A percentile compares a stretch with the other conserved stretches of the same genome.
Conservation (phyloP, 1,140 invertebrate species). For the Potamilus streckersoni region DNA sequence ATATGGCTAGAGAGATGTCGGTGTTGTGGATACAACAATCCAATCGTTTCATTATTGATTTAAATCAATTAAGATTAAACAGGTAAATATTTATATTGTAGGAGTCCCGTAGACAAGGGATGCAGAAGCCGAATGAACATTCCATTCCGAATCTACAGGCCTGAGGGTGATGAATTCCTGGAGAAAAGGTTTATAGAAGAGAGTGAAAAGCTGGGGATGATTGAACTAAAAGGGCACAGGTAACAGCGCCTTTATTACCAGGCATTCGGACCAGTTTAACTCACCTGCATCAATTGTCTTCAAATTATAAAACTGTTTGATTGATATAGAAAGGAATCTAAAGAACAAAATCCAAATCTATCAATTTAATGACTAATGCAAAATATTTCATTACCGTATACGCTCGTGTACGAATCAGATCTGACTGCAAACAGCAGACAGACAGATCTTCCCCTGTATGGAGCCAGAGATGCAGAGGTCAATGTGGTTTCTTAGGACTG, state of each 20-base stretch:
- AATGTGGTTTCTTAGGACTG: no score
- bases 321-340: not conserved
- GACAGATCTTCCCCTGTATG: no score
- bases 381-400: not conserved
- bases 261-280: not conserved
- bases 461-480: no score
- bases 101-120: constrained; percentile 62
- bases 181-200: constrained; percentile 89
- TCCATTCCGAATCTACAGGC: constrained; percentile 84
- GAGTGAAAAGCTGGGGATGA: constrained; percentile 81
- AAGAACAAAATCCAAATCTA: not conserved
- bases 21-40: no score
- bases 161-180: constrained; percentile 75
- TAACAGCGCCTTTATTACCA: constrained; percentile 51
- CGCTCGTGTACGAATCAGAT: no score
- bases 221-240: constrained; percentile 96
- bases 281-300: not conserved
- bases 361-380: not conserved
- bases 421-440: no score
- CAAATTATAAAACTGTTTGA: not conserved
- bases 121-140: constrained; percentile 86
- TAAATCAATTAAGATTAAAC: no score
- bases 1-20: no score
- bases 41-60: not conserved
- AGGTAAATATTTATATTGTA: constrained; percentile 31